Evolutionary conservation across 2,797 vertebrate species (phyloP).

Genomic region (Halcyon leucocephala): DNA sequence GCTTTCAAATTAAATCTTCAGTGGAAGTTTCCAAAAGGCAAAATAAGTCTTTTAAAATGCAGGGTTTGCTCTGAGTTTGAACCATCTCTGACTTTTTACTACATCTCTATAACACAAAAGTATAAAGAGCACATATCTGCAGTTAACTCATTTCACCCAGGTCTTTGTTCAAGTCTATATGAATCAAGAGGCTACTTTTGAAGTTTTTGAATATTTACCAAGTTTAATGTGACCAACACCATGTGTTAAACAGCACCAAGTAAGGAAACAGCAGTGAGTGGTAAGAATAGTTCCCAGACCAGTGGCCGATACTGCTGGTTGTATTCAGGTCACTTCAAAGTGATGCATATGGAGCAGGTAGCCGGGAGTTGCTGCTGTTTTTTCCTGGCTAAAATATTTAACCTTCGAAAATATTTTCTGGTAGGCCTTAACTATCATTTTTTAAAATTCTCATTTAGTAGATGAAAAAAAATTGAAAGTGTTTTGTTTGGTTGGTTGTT

Average conservation of each 20-base stretch:
- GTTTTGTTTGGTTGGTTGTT: too few species aligned
- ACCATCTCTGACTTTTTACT: neutral
- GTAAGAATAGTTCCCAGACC: neutral
- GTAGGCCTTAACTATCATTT: neutral
- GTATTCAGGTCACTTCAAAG: neutral
- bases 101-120: neutral
- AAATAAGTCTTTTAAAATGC: neutral
- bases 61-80: neutral
- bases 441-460: neutral
- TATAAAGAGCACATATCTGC: neutral
- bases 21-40: neutral
- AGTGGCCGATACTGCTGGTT: neutral
- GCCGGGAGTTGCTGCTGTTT: neutral
- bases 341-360: neutral
- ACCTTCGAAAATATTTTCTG: neutral
- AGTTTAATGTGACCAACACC: neutral
- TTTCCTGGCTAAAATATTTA: neutral
- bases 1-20: neutral
- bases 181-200: neutral
- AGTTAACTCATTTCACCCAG: neutral
- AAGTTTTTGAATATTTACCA: neutral
- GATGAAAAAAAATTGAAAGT: neutral
- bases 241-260: neutral
- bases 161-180: neutral
- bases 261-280: neutral